Conservation (phyloP, 2,888 invertebrate genomes). For the Idaea biselata region DNA sequence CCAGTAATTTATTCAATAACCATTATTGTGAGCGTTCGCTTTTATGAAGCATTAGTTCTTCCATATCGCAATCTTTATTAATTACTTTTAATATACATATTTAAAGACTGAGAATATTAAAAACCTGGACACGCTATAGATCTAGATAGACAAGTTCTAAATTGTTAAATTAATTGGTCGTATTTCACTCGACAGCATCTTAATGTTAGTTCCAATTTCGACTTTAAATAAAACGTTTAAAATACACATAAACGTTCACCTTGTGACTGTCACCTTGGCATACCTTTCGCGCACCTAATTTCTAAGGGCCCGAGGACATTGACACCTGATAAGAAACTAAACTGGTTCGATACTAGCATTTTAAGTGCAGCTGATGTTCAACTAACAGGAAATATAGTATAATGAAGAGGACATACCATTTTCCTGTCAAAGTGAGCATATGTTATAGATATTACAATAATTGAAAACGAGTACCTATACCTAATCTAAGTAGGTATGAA, state of each 20-base stretch:
- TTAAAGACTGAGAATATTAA: no score
- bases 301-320: conserved; percentile 55
- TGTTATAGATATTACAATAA: not conserved
- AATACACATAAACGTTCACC: conserved; percentile 34
- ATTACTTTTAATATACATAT: not conserved
- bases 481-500: no score
- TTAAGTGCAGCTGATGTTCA: not conserved
- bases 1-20: conserved; percentile 40
- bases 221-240: conserved; percentile 8
- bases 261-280: conserved; percentile 60
- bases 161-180: conserved; percentile 15
- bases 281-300: conserved; percentile 58
- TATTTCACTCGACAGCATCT: not conserved
- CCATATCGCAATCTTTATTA: conserved; percentile 10
- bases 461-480: no score
- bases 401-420: not conserved
- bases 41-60: conserved; percentile 25
- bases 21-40: conserved; percentile 32
- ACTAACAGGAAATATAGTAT: conserved; percentile 8
- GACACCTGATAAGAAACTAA: conserved; percentile 52
- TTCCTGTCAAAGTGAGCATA: not conserved
- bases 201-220: conserved; percentile 9
- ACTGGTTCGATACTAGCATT: not conserved
- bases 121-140: no score
- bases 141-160: no score